Evolutionary conservation across 2,888 invertebrate species (phyloP), one percentile per base, ranked within the genome.

Genomic region (Mesorhabditis belari): DNA sequence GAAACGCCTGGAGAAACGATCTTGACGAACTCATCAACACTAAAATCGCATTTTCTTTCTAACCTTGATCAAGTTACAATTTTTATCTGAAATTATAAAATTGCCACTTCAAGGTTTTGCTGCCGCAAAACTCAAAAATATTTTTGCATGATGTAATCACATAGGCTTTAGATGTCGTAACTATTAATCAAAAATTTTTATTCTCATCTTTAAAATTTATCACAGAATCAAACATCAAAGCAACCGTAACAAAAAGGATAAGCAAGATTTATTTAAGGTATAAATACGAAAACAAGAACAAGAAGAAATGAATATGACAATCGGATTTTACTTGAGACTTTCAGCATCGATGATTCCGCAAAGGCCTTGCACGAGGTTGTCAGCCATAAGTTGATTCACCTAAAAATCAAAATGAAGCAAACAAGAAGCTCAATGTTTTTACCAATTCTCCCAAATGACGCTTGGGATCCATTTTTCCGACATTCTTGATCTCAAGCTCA

Each of bases 401-500:
- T 61, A 44, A 12, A 51, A 60, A 23, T 6, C 9, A 50, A 9
- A 21, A 9, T 6, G 9, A 50, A 23, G 19, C 12, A n/a, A 50
- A 6, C n/a, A n/a, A n/a, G n/a, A n/a, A n/a, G 12, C n/a, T 21
- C 2, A 19, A 9, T n/a, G 19, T 19, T 19, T 17, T 9, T 23
- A 61, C 61, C 53, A 94, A 92, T 82, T 98, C 96, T 84, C 96
- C 95, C 82, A 98, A 86, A 87, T 98, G 96, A 74, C 96, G 88
- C 85, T 98, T 98, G 24, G 98, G 96, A 83, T 98, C 96, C 79
- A 84, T 83, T 79, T 86, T 98, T 57, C 96, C 98, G 64, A 98
- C 96, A 85, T 98, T 98, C 83, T 96, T 96, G 80, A 98, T 96
- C 24, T 95, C 96, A 83, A 98, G 85, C 82, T 98, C 95, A 83